These are phyloP conservation scores for Delia radicum DNA, from an alignment of 1,140 invertebrate genomes.

Conservation along the genomic window DNA sequence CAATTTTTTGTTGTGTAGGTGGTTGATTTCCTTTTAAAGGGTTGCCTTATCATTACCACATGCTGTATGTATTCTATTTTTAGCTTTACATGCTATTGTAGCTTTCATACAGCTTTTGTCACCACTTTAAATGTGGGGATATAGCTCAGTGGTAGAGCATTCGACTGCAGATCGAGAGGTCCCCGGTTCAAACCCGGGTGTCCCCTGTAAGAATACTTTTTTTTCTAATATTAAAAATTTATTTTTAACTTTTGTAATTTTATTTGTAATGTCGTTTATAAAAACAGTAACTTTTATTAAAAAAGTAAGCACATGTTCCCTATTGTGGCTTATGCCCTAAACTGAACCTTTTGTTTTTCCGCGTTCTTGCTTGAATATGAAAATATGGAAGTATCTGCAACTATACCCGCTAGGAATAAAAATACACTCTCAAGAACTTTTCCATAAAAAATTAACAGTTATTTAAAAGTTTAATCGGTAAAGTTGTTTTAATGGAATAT, in stretches of 20 bases:
- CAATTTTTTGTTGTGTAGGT: neutral
- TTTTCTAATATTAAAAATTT: neutral
- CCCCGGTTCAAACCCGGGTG: conserved; percentile 93
- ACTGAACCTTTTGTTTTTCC: too few species aligned
- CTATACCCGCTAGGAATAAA: too few species aligned
- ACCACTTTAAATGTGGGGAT: conserved; percentile 60
- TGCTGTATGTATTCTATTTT: neutral
- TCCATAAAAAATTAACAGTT: too few species aligned
- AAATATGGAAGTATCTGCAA: too few species aligned
- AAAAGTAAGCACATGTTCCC: too few species aligned
- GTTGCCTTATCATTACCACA: neutral
- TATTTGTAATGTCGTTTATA: too few species aligned
- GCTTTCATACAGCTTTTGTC: neutral
- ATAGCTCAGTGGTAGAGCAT: conserved; percentile 94
- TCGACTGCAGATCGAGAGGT: conserved; percentile 93
- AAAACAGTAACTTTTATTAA: too few species aligned
- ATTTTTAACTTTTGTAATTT: neutral
- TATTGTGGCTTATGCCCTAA: too few species aligned
- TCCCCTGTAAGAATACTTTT: conserved; percentile 63
- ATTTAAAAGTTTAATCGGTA: too few species aligned
- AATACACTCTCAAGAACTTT: too few species aligned
- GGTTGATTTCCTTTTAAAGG: neutral
- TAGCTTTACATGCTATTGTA: neutral
- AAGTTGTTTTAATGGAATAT: too few species aligned
- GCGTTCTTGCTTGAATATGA: too few species aligned